A percentile compares a stretch with the other conserved stretches of the same genome.
phyloP scores from a whole-genome alignment of 2,888 invertebrate genomes.

The Auanema sp. region DNA sequence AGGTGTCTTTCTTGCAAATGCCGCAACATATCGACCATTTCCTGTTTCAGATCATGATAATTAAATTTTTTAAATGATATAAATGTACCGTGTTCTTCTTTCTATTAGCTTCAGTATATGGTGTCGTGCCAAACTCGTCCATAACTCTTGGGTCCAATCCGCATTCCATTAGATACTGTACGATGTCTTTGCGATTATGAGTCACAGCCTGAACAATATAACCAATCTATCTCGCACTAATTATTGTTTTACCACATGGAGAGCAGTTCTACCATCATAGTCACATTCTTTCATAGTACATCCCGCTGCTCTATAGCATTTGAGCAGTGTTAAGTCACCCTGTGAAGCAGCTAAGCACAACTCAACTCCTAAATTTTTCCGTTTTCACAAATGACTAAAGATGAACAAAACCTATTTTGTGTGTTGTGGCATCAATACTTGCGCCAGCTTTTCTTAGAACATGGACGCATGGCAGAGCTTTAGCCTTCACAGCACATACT shows the following conservation, averaged over 20 bases:
- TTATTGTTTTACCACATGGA: slow-evolving; percentile 50
- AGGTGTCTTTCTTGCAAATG: too few relatives aligned
- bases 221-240: neutral
- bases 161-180: slow-evolving; percentile 44
- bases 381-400: neutral
- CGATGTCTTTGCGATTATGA: slow-evolving; percentile 44
- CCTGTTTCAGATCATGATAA: neutral
- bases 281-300: slow-evolving; percentile 51
- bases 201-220: slow-evolving; percentile 45
- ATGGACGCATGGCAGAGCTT: slow-evolving; percentile 49
- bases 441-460: slow-evolving; percentile 57
- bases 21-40: too few relatives aligned
- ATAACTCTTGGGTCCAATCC: slow-evolving; percentile 43
- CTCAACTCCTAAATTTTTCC: slow-evolving; percentile 70
- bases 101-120: slow-evolving; percentile 44
- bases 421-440: slow-evolving; percentile 42
- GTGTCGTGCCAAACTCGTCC: slow-evolving; percentile 53
- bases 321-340: slow-evolving; percentile 63
- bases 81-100: slow-evolving; percentile 24
- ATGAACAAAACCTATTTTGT: slow-evolving; percentile 44
- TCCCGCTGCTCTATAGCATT: slow-evolving; percentile 63
- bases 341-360: slow-evolving; percentile 70
- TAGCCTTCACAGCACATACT: slow-evolving; percentile 71
- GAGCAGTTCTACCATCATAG: slow-evolving; percentile 59
- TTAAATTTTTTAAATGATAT: neutral